These are phyloP conservation scores for Aplysia californica DNA, from an alignment of 1,140 invertebrate genomes.

Conservation along the genomic window DNA sequence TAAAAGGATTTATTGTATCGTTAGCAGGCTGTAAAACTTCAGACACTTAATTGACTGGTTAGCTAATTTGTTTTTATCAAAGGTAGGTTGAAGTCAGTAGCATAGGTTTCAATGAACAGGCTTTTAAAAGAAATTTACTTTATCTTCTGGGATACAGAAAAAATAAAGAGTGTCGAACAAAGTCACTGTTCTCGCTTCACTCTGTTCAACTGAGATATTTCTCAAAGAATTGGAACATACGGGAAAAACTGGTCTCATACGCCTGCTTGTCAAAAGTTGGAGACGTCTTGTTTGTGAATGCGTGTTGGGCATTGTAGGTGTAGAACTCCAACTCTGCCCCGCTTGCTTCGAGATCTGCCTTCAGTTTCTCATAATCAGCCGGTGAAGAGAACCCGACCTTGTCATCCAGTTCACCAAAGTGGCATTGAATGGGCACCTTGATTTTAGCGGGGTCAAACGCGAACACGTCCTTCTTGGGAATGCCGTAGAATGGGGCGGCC, in stretches of 20 bases:
- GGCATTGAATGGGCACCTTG: constrained; percentile 55
- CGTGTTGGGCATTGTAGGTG: constrained; percentile 35
- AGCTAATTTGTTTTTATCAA: no score
- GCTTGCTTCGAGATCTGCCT: constrained; percentile 28
- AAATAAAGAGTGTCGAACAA: no score
- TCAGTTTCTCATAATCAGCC: constrained; percentile 30
- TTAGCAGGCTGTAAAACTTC: no score
- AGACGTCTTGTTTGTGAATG: constrained; percentile 29
- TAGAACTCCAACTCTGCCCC: constrained; percentile 26
- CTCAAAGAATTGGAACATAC: constrained; percentile 29
- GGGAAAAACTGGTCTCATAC: constrained; percentile 9
- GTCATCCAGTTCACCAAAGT: constrained; percentile 56
- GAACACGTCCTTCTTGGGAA: constrained; percentile 31
- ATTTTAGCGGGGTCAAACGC: constrained; percentile 54
- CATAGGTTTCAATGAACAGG: no score
- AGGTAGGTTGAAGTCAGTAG: no score
- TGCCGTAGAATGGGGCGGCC: constrained; percentile 61
- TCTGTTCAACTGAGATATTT: constrained; percentile 26
- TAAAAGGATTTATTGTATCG: no score
- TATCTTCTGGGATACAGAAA: no score
- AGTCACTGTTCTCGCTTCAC: no score
- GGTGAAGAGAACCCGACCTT: constrained; percentile 35
- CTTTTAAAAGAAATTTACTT: no score
- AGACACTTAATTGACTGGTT: no score
- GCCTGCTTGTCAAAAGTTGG: constrained; percentile 28